phyloP scores from a whole-genome alignment of 2,888 invertebrate species.

The Laothoe populi region DNA sequence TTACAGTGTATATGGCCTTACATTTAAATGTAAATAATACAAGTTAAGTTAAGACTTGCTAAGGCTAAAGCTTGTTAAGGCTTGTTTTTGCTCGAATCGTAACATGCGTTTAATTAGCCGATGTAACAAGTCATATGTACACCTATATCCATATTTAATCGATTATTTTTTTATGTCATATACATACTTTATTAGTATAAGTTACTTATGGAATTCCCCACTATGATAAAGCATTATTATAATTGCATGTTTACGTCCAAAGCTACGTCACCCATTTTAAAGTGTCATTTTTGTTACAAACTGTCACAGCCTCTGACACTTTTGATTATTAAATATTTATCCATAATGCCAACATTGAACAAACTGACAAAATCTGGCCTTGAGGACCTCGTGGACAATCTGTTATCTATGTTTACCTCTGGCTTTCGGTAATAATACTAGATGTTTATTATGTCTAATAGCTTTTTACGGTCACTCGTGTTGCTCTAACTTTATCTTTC shows the following conservation, averaged over 20 bases:
- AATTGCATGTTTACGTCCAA: neutral
- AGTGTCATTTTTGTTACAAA: neutral
- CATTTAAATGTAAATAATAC: too few species aligned
- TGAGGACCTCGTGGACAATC: conserved; percentile 10
- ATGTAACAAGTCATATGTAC: too few species aligned
- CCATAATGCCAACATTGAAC: conserved; percentile 19
- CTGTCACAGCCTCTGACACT: neutral
- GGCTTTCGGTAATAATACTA: conserved; percentile 23
- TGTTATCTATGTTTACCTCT: conserved; percentile 12
- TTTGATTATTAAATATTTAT: conserved; percentile 19
- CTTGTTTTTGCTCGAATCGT: too few species aligned
- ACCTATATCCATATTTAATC: too few species aligned
- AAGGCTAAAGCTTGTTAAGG: too few species aligned
- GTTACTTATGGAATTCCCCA: neutral
- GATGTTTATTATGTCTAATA: conserved; percentile 10
- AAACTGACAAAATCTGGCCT: conserved; percentile 11
- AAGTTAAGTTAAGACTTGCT: too few species aligned
- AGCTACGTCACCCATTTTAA: neutral
- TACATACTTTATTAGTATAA: neutral
- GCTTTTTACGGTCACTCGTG: conserved; percentile 9
- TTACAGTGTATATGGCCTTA: too few species aligned
- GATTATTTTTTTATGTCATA: too few species aligned
- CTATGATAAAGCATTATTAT: neutral
- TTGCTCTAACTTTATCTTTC: neutral
- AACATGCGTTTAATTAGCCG: too few species aligned